phyloP scores from a whole-genome alignment of 2,113 vertebrate species.

The Cacatua alba region DNA sequence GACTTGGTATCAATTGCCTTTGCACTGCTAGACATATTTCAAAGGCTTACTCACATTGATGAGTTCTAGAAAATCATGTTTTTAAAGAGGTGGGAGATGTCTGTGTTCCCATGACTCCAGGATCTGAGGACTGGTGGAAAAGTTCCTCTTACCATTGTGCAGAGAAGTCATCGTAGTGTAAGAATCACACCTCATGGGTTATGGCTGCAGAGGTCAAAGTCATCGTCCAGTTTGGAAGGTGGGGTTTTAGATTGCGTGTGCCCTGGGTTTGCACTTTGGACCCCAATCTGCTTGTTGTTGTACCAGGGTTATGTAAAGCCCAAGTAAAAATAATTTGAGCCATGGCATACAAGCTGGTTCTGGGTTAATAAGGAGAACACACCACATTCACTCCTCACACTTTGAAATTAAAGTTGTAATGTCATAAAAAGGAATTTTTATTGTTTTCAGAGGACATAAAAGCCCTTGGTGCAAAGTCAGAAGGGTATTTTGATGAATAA shows the following conservation, averaged over 20 bases:
- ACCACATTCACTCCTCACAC: slow-evolving; percentile 43
- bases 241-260: slow-evolving; percentile 19
- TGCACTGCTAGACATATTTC: fast-evolving
- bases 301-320: slow-evolving; percentile 28
- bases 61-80: not conserved
- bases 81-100: not conserved
- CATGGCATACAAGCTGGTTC: not conserved
- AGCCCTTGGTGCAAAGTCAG: slow-evolving; percentile 47
- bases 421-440: slow-evolving; percentile 65
- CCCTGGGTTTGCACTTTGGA: slow-evolving; percentile 35
- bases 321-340: slow-evolving; percentile 19
- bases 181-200: not conserved
- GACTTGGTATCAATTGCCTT: not conserved
- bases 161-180: fast-evolving
- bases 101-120: fast-evolving
- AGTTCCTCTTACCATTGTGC: fast-evolving
- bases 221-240: slow-evolving; percentile 45
- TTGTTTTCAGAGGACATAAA: slow-evolving; percentile 62
- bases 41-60: not conserved
- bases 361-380: slow-evolving; percentile 44
- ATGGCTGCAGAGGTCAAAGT: slow-evolving; percentile 42
- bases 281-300: not conserved
- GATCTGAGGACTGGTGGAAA: not conserved
- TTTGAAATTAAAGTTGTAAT: slow-evolving; percentile 64
- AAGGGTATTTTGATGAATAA: slow-evolving; percentile 44